Conservation (phyloP, 2,113 vertebrate species). For the Eulacestoma nigropectus region DNA sequence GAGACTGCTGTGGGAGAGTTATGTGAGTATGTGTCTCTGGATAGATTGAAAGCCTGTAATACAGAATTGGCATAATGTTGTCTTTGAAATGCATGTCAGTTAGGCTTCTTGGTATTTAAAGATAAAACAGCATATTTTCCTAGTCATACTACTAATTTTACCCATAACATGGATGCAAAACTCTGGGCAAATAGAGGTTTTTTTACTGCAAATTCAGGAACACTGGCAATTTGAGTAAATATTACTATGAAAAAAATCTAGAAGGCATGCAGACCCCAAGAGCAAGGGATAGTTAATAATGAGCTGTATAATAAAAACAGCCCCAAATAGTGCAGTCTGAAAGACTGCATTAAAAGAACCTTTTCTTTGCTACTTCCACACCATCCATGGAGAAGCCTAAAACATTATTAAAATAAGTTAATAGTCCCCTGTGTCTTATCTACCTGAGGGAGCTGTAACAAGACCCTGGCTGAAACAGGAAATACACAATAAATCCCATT, state of each 20-base stretch:
- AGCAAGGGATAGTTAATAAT: neutral
- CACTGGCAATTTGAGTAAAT: neutral
- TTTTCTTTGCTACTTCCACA: neutral
- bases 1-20: neutral
- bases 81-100: neutral
- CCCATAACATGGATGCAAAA: neutral
- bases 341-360: neutral
- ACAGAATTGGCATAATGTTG: neutral
- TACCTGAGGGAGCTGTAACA: constrained; percentile 43
- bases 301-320: neutral
- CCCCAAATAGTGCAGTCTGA: neutral
- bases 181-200: neutral
- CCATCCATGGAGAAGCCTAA: neutral
- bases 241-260: neutral
- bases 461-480: constrained; percentile 38
- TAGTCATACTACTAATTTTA: neutral
- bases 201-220: neutral
- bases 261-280: neutral
- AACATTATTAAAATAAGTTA: constrained; percentile 40
- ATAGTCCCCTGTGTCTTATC: constrained; percentile 43
- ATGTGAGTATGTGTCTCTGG: rapidly evolving
- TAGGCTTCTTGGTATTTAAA: neutral
- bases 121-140: neutral
- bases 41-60: neutral
- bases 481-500: constrained; percentile 64